Base-by-base conservation (phyloP, 1,140 invertebrate species). In the Drosophila sturtevanti region DNA sequence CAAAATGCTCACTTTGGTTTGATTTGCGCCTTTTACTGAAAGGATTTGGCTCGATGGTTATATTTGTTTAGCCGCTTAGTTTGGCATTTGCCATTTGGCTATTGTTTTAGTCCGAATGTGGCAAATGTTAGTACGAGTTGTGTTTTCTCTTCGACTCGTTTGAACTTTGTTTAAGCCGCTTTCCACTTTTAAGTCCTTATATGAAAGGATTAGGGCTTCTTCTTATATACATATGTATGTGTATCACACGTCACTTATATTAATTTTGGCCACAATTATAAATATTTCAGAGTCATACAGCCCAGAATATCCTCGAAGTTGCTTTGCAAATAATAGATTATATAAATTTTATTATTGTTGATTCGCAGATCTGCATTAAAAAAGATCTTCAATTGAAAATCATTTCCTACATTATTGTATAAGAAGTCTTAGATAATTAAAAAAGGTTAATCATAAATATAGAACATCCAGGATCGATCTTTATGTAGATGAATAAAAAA, bases 31-130 rank as follows among this genome's bases (percentile, higher is more conserved):
- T 63, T 82, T 87, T 82, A 65, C 79, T 79, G 71, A 72, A 79
- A 81, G 79, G 82, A 82, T 87, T 86, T 81, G 81, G 79, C 65
- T 58, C 65, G 59, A 58, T 80, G 72, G 38, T 67, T 64, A 68
- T 87, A 87, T 87, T 87, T 87, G 82, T 81, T 82, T 82, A 79
- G 79, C 71, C 84, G 84, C 82, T 87, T 86, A 87, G 82, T 72
- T 81, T 63, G 48, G 51, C 75, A 65, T 78, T 78, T 66, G 63
- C 9, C 75, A 65, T 78, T 78, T 66, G 63, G 6, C 79, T 44
- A 76, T 87, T 86, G 79, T 87, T 76, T 72, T 68, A 38, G 64
- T 35, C 38, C 41, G 58, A 41, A 35, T 55, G n/a, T 11, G 10
- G 31, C 16, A 24, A 54, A 22, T 21, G n/a, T 38, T 3, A 14